Conservation (phyloP, 2,888 invertebrate genomes). For the Brachyptera putata region DNA sequence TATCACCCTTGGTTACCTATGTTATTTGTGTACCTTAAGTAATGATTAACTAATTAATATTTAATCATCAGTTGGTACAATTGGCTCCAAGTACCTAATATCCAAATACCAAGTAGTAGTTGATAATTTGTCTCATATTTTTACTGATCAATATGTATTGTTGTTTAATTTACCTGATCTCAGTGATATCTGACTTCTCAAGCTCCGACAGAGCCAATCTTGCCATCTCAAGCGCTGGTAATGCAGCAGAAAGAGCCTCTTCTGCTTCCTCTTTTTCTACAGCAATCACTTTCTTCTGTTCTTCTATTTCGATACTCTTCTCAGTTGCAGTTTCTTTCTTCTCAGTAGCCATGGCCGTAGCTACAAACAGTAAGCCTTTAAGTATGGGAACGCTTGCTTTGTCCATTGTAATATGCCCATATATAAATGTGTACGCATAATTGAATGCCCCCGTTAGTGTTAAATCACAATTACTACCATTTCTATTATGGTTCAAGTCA, state of each 20-base stretch:
- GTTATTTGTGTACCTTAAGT: no score
- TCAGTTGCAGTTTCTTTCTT: constrained; percentile 77
- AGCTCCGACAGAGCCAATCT: constrained; percentile 73
- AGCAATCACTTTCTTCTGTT: constrained; percentile 71
- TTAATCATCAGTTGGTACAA: no score
- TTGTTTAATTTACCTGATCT: constrained; percentile 69
- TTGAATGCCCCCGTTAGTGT: constrained; percentile 5
- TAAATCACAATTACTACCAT: constrained; percentile 42
- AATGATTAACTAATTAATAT: no score
- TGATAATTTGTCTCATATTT: no score
- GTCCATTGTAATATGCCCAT: no score
- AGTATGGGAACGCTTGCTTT: no score
- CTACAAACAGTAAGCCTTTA: constrained; percentile 42
- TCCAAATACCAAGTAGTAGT: no score
- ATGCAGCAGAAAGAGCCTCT: constrained; percentile 69
- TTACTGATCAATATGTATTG: no score
- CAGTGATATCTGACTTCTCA: constrained; percentile 87
- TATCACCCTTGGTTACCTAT: no score
- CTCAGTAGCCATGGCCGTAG: constrained; percentile 64
- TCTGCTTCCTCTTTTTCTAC: constrained; percentile 83
- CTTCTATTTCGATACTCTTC: constrained; percentile 75
- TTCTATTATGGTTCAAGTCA: no score
- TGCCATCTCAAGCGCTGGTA: constrained; percentile 81
- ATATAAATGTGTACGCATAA: constrained; percentile 23
- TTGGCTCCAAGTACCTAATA: no score